phyloP scores from a whole-genome alignment of 2,113 vertebrate species.

The Malurus cyaneus region DNA sequence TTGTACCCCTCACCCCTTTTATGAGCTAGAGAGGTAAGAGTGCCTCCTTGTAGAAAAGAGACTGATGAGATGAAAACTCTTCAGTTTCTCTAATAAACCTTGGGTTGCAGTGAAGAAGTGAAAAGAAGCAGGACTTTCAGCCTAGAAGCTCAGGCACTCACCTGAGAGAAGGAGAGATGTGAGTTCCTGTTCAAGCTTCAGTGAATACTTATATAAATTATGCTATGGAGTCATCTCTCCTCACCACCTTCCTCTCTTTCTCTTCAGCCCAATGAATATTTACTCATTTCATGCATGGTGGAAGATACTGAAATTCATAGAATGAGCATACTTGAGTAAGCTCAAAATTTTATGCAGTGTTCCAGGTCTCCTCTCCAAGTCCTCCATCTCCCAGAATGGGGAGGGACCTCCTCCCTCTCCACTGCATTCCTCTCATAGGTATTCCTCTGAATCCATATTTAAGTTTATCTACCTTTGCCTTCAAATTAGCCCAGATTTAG shows the following conservation, averaged over 20 bases:
- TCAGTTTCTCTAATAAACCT: not conserved
- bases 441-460: not conserved
- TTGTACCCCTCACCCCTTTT: not conserved
- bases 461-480: not conserved
- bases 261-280: slow-evolving; percentile 12
- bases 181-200: not conserved
- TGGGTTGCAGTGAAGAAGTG: not conserved
- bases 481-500: not conserved
- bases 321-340: not conserved
- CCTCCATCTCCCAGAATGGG: not conserved
- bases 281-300: not conserved
- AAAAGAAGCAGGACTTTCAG: not conserved
- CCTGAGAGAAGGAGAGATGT: not conserved
- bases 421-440: not conserved
- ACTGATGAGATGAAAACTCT: not conserved
- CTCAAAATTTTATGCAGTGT: not conserved
- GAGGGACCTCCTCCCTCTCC: not conserved
- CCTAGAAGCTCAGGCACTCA: not conserved
- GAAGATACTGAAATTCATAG: not conserved
- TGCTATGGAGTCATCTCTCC: not conserved
- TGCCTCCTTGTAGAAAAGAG: not conserved
- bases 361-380: not conserved
- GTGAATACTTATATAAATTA: not conserved
- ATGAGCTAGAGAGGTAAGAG: fast-evolving
- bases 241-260: not conserved